phyloP scores from a whole-genome alignment of 2,113 vertebrate genomes.

The Serinus canaria region DNA sequence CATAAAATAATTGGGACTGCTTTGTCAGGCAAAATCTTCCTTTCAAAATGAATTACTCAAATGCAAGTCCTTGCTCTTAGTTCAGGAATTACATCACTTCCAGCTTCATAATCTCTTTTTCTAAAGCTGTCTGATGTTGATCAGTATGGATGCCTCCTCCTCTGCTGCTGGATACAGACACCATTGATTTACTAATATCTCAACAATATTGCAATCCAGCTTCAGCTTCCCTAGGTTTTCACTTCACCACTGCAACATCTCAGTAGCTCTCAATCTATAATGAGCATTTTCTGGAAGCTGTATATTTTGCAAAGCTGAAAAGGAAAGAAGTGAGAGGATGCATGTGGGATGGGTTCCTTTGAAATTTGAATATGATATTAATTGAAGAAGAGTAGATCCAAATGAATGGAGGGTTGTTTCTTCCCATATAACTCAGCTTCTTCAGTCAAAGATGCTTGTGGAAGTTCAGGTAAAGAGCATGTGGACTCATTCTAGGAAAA shows the following conservation, averaged over 20 bases:
- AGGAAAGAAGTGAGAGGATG: background rate
- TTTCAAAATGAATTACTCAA: constrained; percentile 21
- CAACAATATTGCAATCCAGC: background rate
- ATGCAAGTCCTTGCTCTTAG: background rate
- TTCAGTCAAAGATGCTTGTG: background rate
- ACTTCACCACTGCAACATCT: background rate
- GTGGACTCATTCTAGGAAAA: background rate
- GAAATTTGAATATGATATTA: background rate
- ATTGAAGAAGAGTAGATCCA: background rate
- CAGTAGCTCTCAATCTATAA: background rate
- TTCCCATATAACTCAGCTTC: background rate
- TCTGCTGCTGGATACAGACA: background rate
- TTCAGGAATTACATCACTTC: background rate
- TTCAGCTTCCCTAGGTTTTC: background rate
- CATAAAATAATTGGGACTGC: constrained; percentile 39
- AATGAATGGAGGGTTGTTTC: background rate
- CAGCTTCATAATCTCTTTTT: constrained; percentile 1
- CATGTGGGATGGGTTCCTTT: background rate
- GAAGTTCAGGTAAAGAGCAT: background rate
- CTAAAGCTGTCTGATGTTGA: background rate
- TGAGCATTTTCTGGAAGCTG: background rate
- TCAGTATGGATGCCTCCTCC: background rate
- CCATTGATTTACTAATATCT: background rate
- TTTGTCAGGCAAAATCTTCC: constrained; percentile 47
- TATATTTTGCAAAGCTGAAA: background rate